Percentiles rank a stretch among this genome's conserved stretches.
phyloP scores from a whole-genome alignment of 2,797 vertebrate species.

The Helarctos malayanus region DNA sequence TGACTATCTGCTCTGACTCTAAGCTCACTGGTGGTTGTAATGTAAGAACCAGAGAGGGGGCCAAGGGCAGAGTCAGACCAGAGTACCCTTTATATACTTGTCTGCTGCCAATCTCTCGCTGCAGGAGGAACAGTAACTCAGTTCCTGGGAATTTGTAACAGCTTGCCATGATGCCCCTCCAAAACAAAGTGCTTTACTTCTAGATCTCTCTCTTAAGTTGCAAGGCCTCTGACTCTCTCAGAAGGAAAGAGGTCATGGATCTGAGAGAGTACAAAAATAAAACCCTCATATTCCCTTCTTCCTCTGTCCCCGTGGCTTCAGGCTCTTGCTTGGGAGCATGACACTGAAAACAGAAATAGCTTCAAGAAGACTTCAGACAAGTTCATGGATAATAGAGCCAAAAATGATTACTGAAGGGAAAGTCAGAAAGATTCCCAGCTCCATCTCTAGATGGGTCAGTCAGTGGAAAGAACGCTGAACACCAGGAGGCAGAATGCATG shows the following conservation, averaged over 20 bases:
- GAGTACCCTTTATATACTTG: not conserved
- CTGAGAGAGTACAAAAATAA: constrained; percentile 64
- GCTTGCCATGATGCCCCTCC: not conserved
- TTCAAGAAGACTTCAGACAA: constrained; percentile 75
- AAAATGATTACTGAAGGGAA: not conserved
- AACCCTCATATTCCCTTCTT: not conserved
- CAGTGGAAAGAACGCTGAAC: not conserved
- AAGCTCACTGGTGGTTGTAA: not conserved
- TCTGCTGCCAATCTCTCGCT: not conserved
- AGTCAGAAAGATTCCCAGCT: not conserved
- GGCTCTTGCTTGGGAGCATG: constrained; percentile 59
- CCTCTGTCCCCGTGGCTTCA: constrained; percentile 46
- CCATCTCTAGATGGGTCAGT: not conserved
- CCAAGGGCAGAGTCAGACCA: not conserved
- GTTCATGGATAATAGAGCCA: constrained; percentile 62
- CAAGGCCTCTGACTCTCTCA: constrained; percentile 11
- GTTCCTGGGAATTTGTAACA: constrained; percentile 45
- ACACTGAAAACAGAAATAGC: constrained; percentile 76
- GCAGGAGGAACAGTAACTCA: not conserved
- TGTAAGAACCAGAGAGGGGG: not conserved
- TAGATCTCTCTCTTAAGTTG: constrained; percentile 6
- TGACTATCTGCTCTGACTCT: too few species aligned
- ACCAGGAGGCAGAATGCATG: not conserved
- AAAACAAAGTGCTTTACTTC: not conserved
- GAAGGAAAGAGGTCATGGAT: constrained; percentile 55